A percentile compares a stretch with the other conserved stretches of the same genome.
Evolutionary conservation across 2,888 invertebrate species (phyloP).

Genomic region (Drosophila paranaensis): DNA sequence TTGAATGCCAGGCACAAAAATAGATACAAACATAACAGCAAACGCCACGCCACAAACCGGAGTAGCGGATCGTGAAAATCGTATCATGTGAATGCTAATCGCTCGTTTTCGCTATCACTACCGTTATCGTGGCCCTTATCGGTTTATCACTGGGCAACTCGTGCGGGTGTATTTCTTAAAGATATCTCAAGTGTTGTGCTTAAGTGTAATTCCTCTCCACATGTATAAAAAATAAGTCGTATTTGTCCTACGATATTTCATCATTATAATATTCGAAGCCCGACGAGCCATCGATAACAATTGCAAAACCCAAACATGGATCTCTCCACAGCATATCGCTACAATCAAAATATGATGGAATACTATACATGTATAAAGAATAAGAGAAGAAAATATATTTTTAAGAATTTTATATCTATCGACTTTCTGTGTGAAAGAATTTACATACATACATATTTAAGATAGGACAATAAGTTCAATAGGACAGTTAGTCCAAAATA

Average conservation of each 20-base stretch:
- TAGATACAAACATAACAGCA: slow-evolving; percentile 31
- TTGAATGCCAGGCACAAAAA: slow-evolving; percentile 25
- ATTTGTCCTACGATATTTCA: not conserved
- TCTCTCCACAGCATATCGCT: slow-evolving; percentile 96
- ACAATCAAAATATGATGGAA: slow-evolving; percentile 99
- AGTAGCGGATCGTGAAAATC: slow-evolving; percentile 44
- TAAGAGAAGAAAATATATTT: not conserved
- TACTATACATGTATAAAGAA: slow-evolving; percentile 94
- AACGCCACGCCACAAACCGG: slow-evolving; percentile 9
- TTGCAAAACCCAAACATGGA: slow-evolving; percentile 86
- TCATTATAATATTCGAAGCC: not conserved
- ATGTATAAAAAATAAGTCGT: not conserved
- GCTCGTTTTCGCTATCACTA: slow-evolving; percentile 6
- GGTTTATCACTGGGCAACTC: not conserved
- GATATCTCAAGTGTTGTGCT: not conserved
- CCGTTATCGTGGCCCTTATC: slow-evolving; percentile 11
- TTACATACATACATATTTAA: too few relatives aligned
- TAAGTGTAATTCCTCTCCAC: not conserved
- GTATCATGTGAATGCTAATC: slow-evolving; percentile 21
- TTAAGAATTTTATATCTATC: too few relatives aligned
- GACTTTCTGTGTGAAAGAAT: too few relatives aligned
- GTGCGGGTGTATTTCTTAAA: not conserved
- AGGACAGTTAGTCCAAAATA: too few relatives aligned
- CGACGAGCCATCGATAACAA: not conserved
- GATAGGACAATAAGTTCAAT: too few relatives aligned